Evolutionary conservation across 2,888 invertebrate genomes (phyloP), one percentile per base, ranked within the genome.

Genomic region (Oscheius sp.): DNA sequence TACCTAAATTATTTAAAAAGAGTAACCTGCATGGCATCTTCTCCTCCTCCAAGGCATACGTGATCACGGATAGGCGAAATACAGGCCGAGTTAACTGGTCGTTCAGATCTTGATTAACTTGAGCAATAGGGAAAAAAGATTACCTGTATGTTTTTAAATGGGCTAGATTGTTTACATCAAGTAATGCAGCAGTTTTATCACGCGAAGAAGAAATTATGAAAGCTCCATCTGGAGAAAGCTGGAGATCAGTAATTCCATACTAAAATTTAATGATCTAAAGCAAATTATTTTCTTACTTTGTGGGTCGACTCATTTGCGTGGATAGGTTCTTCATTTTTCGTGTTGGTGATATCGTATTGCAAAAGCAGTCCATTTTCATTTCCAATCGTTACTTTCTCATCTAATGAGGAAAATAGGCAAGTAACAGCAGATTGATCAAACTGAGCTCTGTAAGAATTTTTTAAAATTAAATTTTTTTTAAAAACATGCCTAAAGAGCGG

Each of bases 11-110:
- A 10, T 12, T 15, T 4, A 12, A 3, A n/a, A 10, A 3, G 34
- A n/a, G 29, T 15, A 70, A 97, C 97, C 86, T 95, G 95, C 94
- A 96, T 96, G 69, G 98, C 98, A 88, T 99, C 98, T 89, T 99
- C 98, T 83, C 98, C 98, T 88, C 98, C 98, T 71, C 98, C 98
- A 50, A 99, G 90, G 1, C 96, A 88, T 86, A 92, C 97, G 89
- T 99, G 97, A 88, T 97, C 96, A 67, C 92, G 89, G 78, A 93
- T 92, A 0, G 98, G 97, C 75, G 96, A 96, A 74, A 99, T 92
- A 1, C 96, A 93, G 0, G 97, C 98, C 0, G 97, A 97, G 88
- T 99, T 99, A 0, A 98, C 94, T 0, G 96, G 97, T 76, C 97
- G 90, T 87, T 97, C 97, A 0, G 97, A 82, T 69, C 84, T 85